Evolutionary conservation across 2,113 vertebrate genomes (phyloP).

Genomic region (Mixornis gularis): DNA sequence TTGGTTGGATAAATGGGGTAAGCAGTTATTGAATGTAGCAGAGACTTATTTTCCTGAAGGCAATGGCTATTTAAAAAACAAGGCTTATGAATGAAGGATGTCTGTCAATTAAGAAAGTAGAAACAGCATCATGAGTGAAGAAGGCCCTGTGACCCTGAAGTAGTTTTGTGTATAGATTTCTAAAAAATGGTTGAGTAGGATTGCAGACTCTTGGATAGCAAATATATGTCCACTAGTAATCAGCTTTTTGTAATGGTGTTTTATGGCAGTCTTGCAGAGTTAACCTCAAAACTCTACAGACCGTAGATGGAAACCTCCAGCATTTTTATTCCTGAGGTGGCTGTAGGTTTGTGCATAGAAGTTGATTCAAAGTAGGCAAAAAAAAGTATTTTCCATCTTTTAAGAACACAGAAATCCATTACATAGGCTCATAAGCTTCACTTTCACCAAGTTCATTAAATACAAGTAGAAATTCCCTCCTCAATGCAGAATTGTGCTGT

Average conservation of each 20-base stretch:
- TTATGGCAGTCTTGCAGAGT: background rate
- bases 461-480: background rate
- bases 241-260: background rate
- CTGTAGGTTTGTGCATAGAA: background rate
- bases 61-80: background rate
- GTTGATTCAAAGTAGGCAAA: background rate
- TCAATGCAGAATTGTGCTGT: background rate
- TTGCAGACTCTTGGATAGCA: background rate
- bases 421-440: constrained; percentile 11
- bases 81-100: background rate
- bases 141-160: background rate
- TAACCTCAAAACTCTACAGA: background rate
- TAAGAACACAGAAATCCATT: constrained; percentile 34
- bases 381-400: constrained; percentile 8
- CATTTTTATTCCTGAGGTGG: background rate
- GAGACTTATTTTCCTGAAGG: constrained; percentile 18
- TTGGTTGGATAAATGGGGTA: constrained; percentile 30
- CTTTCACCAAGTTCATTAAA: constrained; percentile 34
- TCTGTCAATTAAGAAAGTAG: background rate
- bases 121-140: background rate
- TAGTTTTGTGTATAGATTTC: background rate
- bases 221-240: background rate
- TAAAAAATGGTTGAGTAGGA: background rate
- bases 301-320: accelerated
- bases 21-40: constrained; percentile 4